phyloP scores from a whole-genome alignment of 2,113 vertebrate species.

The Rostratula benghalensis region DNA sequence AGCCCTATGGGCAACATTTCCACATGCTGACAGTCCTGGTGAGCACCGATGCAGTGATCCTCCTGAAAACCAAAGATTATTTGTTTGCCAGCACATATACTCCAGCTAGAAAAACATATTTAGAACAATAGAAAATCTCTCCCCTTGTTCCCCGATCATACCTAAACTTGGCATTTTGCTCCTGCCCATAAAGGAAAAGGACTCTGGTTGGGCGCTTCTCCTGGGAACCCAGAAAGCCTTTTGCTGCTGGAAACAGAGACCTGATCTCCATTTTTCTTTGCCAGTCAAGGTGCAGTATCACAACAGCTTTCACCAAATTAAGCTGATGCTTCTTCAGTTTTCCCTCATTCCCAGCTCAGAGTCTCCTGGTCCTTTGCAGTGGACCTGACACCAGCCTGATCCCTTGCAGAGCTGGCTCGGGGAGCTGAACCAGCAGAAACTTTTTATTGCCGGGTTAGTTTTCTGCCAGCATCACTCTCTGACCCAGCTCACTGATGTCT shows the following conservation, averaged over 20 bases:
- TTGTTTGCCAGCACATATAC: background rate
- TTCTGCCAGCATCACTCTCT: background rate
- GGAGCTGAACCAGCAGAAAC: background rate
- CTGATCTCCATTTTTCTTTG: background rate
- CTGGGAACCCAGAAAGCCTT: background rate
- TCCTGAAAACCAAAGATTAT: background rate
- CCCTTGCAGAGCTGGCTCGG: background rate
- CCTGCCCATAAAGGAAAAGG: background rate
- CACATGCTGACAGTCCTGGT: background rate
- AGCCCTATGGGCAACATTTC: background rate
- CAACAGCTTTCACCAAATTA: background rate
- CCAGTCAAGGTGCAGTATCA: background rate
- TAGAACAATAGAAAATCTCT: background rate
- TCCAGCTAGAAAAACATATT: background rate
- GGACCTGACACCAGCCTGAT: background rate
- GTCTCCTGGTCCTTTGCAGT: background rate
- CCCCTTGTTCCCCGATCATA: rapidly evolving
- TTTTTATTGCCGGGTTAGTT: background rate
- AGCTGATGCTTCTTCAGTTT: background rate
- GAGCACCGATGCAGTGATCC: background rate
- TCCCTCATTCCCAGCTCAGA: background rate
- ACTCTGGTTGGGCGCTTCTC: background rate
- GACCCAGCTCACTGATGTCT: background rate
- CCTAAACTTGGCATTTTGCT: background rate
- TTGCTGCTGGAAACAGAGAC: background rate